Evolutionary conservation across 1,140 invertebrate genomes (phyloP).

Genomic region (Sitophilus oryzae): DNA sequence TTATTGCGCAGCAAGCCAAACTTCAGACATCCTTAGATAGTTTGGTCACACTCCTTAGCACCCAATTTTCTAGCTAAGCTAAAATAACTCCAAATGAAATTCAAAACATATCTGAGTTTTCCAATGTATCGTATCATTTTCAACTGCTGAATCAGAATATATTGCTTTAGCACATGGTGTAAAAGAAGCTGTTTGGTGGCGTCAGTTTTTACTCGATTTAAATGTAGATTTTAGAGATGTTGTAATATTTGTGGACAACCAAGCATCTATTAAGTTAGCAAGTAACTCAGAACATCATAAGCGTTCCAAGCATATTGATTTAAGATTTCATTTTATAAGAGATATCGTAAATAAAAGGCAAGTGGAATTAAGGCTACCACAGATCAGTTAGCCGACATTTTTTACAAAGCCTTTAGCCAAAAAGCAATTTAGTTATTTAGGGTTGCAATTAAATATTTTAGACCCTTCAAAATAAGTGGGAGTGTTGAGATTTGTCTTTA

Average conservation of each 20-base stretch:
- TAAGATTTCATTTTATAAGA: slow-evolving; percentile 25
- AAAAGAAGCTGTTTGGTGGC: slow-evolving; percentile 37
- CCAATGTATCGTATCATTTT: slow-evolving; percentile 36
- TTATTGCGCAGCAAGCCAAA: too few species aligned
- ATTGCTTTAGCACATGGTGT: slow-evolving; percentile 31
- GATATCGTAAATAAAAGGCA: slow-evolving; percentile 31
- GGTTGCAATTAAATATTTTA: background rate
- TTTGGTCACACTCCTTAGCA: too few species aligned
- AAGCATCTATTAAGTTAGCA: slow-evolving; percentile 5
- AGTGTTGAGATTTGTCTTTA: slow-evolving; percentile 3
- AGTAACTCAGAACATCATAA: slow-evolving; percentile 29
- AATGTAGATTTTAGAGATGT: background rate
- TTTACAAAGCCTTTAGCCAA: slow-evolving; percentile 16
- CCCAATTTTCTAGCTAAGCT: too few species aligned
- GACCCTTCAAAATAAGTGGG: slow-evolving; percentile 6
- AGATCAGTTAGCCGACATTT: slow-evolving; percentile 16
- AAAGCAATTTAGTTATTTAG: slow-evolving; percentile 6
- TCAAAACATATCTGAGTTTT: too few species aligned
- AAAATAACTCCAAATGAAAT: too few species aligned
- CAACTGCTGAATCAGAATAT: slow-evolving; percentile 45
- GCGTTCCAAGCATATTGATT: slow-evolving; percentile 35
- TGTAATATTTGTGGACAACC: slow-evolving; percentile 8
- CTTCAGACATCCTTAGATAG: too few species aligned
- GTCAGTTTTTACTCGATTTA: slow-evolving; percentile 30
- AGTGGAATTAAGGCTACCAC: background rate